Percentiles rank a stretch among this genome's conserved stretches.
phyloP scores from a whole-genome alignment of 2,113 vertebrate species.

The Propithecus coquereli region DNA sequence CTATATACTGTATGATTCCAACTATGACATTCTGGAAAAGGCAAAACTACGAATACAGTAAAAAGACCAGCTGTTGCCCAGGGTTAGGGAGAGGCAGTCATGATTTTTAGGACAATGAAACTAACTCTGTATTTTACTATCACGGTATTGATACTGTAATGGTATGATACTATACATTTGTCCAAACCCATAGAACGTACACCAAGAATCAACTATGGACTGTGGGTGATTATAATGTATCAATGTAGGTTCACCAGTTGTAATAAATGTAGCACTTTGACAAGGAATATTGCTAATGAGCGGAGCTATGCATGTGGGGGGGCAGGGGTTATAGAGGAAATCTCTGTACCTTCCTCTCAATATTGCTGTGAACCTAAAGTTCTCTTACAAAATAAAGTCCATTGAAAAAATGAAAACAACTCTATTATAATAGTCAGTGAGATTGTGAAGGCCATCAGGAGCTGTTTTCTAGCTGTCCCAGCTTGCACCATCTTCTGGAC shows the following conservation, averaged over 20 bases:
- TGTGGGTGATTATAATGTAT: background rate
- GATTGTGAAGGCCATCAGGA: background rate
- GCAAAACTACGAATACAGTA: background rate
- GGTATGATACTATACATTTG: background rate
- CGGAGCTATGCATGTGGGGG: too few relatives aligned
- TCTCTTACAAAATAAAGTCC: background rate
- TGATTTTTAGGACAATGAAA: background rate
- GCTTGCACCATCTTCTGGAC: background rate
- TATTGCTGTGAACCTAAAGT: background rate
- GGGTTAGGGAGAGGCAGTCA: background rate
- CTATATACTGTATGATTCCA: background rate
- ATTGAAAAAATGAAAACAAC: background rate
- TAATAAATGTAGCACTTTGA: background rate
- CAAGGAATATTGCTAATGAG: background rate
- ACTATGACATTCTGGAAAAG: background rate
- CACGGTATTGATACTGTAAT: background rate
- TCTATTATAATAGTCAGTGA: background rate
- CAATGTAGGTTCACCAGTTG: background rate
- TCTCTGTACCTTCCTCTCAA: background rate
- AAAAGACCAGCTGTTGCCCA: background rate
- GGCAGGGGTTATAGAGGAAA: background rate
- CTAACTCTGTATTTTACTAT: background rate
- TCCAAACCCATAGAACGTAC: background rate
- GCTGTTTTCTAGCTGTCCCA: background rate
- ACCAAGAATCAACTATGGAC: background rate